Conservation (phyloP, 2,113 vertebrate species). For the Engystomops pustulosus region DNA sequence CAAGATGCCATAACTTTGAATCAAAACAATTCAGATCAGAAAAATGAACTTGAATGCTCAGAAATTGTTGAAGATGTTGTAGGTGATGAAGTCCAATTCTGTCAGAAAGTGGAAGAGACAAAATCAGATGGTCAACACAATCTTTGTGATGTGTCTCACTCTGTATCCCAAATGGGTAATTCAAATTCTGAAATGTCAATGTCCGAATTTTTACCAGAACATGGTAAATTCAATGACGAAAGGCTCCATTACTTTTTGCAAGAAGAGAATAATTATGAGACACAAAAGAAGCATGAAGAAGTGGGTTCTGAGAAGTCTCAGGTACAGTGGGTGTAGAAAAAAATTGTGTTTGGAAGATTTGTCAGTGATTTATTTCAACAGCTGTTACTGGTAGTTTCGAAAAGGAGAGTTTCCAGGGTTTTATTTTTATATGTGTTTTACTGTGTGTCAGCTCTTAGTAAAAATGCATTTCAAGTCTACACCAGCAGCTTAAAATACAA, state of each 20-base stretch:
- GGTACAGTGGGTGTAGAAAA: not conserved
- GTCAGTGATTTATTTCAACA: not conserved
- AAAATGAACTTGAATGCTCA: not conserved
- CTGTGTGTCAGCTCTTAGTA: not conserved
- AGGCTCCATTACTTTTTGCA: not conserved
- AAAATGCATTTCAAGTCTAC: not conserved
- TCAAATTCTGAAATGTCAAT: not conserved
- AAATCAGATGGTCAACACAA: not conserved
- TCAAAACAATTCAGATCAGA: not conserved
- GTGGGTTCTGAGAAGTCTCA: conserved; percentile 14
- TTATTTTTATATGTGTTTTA: not conserved
- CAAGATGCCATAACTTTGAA: conserved; percentile 18
- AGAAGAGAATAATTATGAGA: not conserved
- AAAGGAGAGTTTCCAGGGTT: not conserved
- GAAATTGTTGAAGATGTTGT: conserved; percentile 59
- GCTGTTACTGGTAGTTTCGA: not conserved
- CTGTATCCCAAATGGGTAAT: not conserved
- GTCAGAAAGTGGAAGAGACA: not conserved
- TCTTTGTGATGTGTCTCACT: not conserved
- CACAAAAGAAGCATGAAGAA: conserved; percentile 11
- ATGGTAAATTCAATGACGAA: not conserved
- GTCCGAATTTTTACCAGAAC: conserved; percentile 33
- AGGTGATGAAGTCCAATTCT: conserved; percentile 58
- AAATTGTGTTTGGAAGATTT: not conserved
- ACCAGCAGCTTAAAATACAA: not conserved